Conservation (phyloP, 2,888 invertebrate genomes). For the Folsomia candida region DNA sequence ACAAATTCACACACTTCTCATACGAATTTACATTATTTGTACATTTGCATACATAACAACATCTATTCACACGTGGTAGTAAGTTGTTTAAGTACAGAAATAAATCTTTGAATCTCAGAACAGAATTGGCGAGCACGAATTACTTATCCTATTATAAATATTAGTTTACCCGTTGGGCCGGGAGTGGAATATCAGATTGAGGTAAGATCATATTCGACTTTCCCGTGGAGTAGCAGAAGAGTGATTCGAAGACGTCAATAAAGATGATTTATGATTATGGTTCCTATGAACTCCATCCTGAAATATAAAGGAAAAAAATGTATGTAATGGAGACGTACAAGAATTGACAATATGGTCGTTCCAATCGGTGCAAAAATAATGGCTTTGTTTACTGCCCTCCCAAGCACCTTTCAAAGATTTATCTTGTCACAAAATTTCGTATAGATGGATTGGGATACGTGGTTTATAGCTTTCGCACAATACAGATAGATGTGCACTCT, state of each 20-base stretch:
- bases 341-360: slow-evolving; percentile 1
- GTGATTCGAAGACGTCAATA: slow-evolving; percentile 37
- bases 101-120: slow-evolving; percentile 11
- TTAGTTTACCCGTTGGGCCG: too few relatives aligned
- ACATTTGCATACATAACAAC: slow-evolving; percentile 10
- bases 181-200: too few relatives aligned
- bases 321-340: slow-evolving; percentile 6
- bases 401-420: neutral
- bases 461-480: too few relatives aligned
- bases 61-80: neutral
- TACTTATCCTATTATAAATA: neutral
- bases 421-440: too few relatives aligned
- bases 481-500: too few relatives aligned
- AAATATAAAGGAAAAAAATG: slow-evolving; percentile 11
- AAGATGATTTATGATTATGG: slow-evolving; percentile 40
- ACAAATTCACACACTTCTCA: neutral
- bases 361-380: slow-evolving; percentile 15
- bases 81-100: neutral
- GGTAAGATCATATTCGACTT: slow-evolving; percentile 47
- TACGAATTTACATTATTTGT: neutral
- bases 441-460: too few relatives aligned
- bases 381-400: slow-evolving; percentile 14
- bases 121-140: neutral
- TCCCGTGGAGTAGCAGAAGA: slow-evolving; percentile 41
- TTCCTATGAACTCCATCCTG: slow-evolving; percentile 47